phyloP scores from a whole-genome alignment of 2,888 invertebrate genomes.

The Nymphalis urticae region DNA sequence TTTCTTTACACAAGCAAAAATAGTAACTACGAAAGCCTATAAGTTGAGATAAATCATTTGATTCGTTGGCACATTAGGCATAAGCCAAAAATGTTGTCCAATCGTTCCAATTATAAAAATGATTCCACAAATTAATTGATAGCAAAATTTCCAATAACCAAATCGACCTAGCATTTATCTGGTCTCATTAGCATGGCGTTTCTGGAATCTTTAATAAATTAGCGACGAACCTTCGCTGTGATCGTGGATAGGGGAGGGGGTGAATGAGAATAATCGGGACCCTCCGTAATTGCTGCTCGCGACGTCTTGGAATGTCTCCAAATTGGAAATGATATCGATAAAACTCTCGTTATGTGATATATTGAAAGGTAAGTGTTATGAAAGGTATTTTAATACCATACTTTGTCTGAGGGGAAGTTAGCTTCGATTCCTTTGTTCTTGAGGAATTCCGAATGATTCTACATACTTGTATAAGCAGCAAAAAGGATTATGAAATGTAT shows the following conservation, averaged over 20 bases:
- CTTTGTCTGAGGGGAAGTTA: slow-evolving; percentile 16
- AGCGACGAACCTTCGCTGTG: slow-evolving; percentile 34
- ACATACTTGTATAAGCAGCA: too few species aligned
- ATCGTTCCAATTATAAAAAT: not conserved
- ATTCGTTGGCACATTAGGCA: not conserved
- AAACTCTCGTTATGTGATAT: slow-evolving; percentile 44
- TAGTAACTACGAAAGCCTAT: too few species aligned
- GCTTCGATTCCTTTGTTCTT: slow-evolving; percentile 9
- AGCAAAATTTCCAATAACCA: slow-evolving; percentile 11
- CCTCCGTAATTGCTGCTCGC: slow-evolving; percentile 54
- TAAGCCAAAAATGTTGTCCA: not conserved
- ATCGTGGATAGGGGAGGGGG: slow-evolving; percentile 38
- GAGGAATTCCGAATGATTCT: slow-evolving; percentile 1
- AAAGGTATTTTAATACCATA: slow-evolving; percentile 37
- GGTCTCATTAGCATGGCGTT: slow-evolving; percentile 52
- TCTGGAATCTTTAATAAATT: slow-evolving; percentile 52
- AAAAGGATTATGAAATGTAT: not conserved
- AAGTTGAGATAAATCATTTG: too few species aligned
- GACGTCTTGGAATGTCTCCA: slow-evolving; percentile 59
- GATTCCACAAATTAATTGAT: slow-evolving; percentile 9
- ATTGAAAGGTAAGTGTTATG: slow-evolving; percentile 39
- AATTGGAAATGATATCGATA: slow-evolving; percentile 55
- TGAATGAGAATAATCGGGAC: slow-evolving; percentile 49
- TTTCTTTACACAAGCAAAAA: too few species aligned
- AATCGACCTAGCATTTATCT: slow-evolving; percentile 36